Base-by-base conservation (phyloP, 2,113 vertebrate species). In the Anoplopoma fimbria region DNA sequence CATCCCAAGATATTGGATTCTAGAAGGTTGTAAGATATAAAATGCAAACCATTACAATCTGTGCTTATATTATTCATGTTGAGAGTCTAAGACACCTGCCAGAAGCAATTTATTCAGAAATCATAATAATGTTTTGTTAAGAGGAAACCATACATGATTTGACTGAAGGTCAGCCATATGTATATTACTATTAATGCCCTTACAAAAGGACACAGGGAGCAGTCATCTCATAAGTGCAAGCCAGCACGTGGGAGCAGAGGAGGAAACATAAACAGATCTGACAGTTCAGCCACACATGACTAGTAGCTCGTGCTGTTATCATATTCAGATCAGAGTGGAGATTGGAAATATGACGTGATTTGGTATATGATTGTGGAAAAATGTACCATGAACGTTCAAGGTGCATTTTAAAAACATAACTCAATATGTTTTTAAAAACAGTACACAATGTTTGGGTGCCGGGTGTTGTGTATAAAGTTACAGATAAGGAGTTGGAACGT, bases 251-350 rank as follows among this genome's bases (percentile, higher is more conserved):
- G 75, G 65, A 83, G 73, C 86, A 1, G 73, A 64, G 64, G 65
- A 88, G 79, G 81, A 77, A 63, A 88, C 58, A 83, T 84, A 87
- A 89, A 88, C 70, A 84, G 9, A 87, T 53, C 79, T 74, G 77
- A 81, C 84, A 75, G 79, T 78, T 61, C 71, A 85, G 77, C 75
- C 79, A 73, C 79, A 71, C 77, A 82, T 57, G 40, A 82, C 65
- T 45, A 57, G 27, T 34, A 69, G 67, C 75, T 80, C 2, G 13
- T 49, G 78, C 71, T 82, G 75, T 78, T 79, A 57, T 81, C 29
- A 9, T 51, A 57, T 81, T 84, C 34, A 74, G 13, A 73, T 78
- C 61, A 57, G 53, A 36, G 63, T 49, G 25, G 12, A 51, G 57
- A 69, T 63, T 42, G 60, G 29, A 47, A 4, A 3, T 60, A 42